phyloP scores from a whole-genome alignment of 2,113 vertebrate species.

The Grantiella picta region DNA sequence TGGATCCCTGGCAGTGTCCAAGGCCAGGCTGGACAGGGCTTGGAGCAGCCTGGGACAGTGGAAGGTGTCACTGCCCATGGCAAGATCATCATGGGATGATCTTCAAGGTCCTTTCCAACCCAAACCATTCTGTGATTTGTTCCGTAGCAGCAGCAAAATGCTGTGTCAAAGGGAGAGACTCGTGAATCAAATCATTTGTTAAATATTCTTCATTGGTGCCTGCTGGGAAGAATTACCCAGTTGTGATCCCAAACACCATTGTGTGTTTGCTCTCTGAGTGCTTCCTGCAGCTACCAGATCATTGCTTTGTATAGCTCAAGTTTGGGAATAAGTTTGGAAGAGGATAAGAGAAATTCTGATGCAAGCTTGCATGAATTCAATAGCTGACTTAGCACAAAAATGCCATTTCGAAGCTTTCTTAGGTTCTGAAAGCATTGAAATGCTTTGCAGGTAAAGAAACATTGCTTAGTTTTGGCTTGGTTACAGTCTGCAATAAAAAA shows the following conservation, averaged over 20 bases:
- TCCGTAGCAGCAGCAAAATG: neutral
- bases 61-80: neutral
- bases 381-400: neutral
- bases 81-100: too few relatives aligned
- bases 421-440: neutral
- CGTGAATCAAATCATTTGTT: neutral
- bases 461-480: neutral
- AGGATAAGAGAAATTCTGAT: neutral
- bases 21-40: accelerated
- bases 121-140: neutral
- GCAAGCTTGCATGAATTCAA: neutral
- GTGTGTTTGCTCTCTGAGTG: neutral
- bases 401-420: neutral
- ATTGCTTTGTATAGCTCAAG: neutral
- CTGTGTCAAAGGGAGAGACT: neutral
- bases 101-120: neutral
- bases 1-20: neutral
- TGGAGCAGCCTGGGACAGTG: accelerated
- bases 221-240: neutral
- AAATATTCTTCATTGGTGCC: neutral
- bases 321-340: neutral
- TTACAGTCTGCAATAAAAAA: neutral
- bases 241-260: accelerated
- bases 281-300: neutral
- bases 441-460: neutral